Evolutionary conservation across 1,140 invertebrate species (phyloP).

Genomic region (Pomacea maculata): DNA sequence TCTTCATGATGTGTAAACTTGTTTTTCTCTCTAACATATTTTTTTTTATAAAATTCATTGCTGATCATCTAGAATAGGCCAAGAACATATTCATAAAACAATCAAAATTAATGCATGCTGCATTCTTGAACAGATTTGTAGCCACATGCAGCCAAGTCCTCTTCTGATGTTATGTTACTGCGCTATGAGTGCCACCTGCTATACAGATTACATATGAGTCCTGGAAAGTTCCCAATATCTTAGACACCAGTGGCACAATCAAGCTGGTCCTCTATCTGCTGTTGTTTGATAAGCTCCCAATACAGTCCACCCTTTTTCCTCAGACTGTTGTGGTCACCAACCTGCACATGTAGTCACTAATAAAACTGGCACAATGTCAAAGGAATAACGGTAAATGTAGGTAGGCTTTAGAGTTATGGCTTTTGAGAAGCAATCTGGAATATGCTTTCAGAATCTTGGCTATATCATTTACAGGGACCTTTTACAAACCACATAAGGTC

Average conservation of each 20-base stretch:
- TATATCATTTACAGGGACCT: too few species aligned
- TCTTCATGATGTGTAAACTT: too few species aligned
- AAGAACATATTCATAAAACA: neutral
- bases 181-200: neutral
- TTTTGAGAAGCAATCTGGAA: too few species aligned
- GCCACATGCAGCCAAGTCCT: neutral
- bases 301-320: slow-evolving; percentile 74
- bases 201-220: neutral
- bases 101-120: neutral
- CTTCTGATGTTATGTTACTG: neutral
- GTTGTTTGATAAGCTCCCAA: slow-evolving; percentile 76
- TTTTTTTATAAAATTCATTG: neutral
- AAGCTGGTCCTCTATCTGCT: slow-evolving; percentile 66
- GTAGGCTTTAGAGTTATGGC: neutral
- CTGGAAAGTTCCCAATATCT: neutral
- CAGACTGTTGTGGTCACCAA: slow-evolving; percentile 72
- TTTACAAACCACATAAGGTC: too few species aligned
- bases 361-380: neutral
- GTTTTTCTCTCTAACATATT: too few species aligned
- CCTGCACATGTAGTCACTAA: slow-evolving; percentile 66
- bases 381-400: neutral
- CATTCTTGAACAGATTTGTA: neutral
- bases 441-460: too few species aligned
- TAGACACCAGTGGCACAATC: slow-evolving; percentile 18
- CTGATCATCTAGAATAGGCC: neutral